Base-by-base conservation (phyloP, 2,888 invertebrate species). In the Macaria notata region DNA sequence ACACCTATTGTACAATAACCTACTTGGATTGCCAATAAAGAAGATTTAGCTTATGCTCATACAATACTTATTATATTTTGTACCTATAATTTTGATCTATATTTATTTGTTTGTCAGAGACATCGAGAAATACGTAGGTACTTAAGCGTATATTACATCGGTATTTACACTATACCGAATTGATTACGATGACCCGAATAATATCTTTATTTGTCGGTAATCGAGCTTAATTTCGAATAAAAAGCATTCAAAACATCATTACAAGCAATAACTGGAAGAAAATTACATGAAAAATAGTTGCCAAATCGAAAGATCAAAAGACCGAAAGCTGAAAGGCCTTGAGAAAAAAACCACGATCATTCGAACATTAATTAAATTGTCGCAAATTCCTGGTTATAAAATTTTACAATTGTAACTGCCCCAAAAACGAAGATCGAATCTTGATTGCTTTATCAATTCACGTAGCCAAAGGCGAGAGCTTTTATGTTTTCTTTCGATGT, bases 301-400 rank as follows among this genome's bases (percentile, higher is more conserved):
- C 69, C 64, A 62, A 69, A 58, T 53, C 50, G 30, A 49, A 51
- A 44, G 56, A 62, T 61, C 56, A 42, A 42, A 36, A 50, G 49
- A 50, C 53, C 57, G 62, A 64, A 66, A 69, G 67, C 62, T 59
- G 60, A 76, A 78, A 80, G 73, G 73, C 41, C 41, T 41, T 41
- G 41, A 41, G 41, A 41, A 41, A 41, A 39, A 41, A 8, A 19
- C 19, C 41, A 41, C 41, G 41, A n/a, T 41, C 41, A 4, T 41
- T 8, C 41, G n/a, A 8, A 8, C 41, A 41, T 41, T 71, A 73
- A 68, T 71, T 69, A 68, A 78, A 85, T 79, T 79, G 80, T 80
- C 72, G 73, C 75, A 83, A 87, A 86, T 86, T 77, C 68, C 62
- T 73, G 81, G 84, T 84, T 75, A 84, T 87, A 87, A 87, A 86